A percentile compares a stretch with the other conserved stretches of the same genome.
Conservation (phyloP, 2,797 vertebrate genomes). For the Columba guinea region DNA sequence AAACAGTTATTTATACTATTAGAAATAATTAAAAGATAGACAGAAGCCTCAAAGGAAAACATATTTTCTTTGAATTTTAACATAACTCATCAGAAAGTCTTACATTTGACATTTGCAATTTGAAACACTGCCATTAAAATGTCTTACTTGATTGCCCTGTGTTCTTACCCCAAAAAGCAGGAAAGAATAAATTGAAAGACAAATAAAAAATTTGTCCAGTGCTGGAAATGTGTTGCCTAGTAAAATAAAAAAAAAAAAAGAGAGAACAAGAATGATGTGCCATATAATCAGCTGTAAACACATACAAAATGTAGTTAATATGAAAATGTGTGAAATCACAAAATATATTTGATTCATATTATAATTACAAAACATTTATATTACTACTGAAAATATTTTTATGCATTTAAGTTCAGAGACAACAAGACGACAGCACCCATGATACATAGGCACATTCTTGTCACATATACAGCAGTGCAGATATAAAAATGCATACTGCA, state of each 20-base stretch:
- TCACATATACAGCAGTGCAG: neutral
- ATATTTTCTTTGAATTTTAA: neutral
- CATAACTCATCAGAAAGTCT: neutral
- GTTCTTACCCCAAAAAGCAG: slow-evolving; percentile 90
- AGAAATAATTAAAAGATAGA: neutral
- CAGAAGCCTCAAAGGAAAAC: neutral
- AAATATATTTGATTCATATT: neutral
- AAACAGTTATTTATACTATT: neutral
- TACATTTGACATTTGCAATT: neutral
- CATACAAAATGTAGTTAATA: neutral
- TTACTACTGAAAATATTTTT: neutral
- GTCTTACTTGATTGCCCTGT: neutral
- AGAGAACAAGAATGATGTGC: neutral
- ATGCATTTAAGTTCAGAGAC: neutral
- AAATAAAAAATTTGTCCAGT: slow-evolving; percentile 85
- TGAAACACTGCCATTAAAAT: neutral
- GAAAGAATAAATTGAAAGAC: slow-evolving; percentile 87
- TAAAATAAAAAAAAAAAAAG: neutral
- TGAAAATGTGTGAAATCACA: neutral
- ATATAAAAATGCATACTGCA: neutral
- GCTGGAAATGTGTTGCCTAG: slow-evolving; percentile 85
- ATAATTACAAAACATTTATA: neutral
- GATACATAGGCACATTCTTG: neutral
- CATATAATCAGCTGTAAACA: neutral
- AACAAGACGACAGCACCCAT: neutral